These are phyloP conservation scores for Drymodes brunneopygia DNA, from an alignment of 2,113 vertebrate species.

Conservation along the genomic window DNA sequence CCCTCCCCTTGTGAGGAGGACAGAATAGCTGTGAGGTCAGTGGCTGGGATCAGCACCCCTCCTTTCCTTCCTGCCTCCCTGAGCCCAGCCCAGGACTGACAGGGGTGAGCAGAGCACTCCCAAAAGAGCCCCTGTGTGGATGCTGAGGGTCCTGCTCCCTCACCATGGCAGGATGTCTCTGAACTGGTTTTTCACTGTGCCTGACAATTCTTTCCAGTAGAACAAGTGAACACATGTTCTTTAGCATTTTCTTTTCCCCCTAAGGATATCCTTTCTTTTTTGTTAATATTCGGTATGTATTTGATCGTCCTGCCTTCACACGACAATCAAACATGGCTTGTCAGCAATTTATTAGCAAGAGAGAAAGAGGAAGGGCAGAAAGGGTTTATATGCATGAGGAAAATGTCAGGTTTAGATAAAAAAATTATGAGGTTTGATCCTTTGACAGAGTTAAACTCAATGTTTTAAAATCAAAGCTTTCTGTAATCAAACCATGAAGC, in stretches of 20 bases:
- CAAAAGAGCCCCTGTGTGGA: rapidly evolving
- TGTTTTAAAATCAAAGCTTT: not conserved
- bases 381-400: not conserved
- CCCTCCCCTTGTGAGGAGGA: not conserved
- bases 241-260: not conserved
- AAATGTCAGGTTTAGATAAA: not conserved
- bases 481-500: not conserved
- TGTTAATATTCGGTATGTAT: conserved; percentile 4
- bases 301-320: not conserved
- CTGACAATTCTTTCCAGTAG: not conserved
- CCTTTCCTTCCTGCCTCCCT: not conserved
- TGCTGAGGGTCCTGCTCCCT: rapidly evolving
- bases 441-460: not conserved
- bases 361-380: not conserved
- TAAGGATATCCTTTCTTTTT: not conserved
- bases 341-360: not conserved
- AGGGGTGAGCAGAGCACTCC: not conserved
- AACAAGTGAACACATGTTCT: not conserved
- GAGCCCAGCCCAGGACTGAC: not conserved
- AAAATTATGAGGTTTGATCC: not conserved
- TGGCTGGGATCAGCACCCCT: not conserved
- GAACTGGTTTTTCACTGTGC: not conserved
- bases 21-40: not conserved
- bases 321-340: not conserved
- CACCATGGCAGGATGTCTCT: not conserved